Base-by-base conservation (phyloP, 2,113 vertebrate species). In the Corvus cornix region DNA sequence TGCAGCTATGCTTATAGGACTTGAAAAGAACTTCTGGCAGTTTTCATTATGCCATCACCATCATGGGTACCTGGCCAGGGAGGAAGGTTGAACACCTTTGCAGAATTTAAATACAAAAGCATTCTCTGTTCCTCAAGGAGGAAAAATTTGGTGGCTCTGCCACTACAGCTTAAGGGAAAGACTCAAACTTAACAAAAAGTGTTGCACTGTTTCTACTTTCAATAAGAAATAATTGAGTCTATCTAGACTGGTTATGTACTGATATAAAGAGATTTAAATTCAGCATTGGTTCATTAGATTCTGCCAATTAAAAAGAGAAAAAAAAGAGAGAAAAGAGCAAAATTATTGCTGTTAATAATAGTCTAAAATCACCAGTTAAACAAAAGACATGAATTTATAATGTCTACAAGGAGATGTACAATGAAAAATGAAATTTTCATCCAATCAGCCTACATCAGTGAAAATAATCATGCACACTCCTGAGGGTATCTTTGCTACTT, bases 11-110 rank as follows among this genome's bases (percentile, higher is more conserved):
- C 13, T 92, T 51, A n/a, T 53, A 43, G 70, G 69, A 44, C 55
- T 66, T 58, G 20, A n/a, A 49, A 39, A 78, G 74, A 58, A 44
- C 44, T 82, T 60, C 3, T 28, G 46, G 31, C 13, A 64, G 6
- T 33, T 83, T 79, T 58, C 35, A 23, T 10, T 46, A 17, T 8
- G 28, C 53, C 26, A 31, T 27, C 2, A 2, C 20, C 49, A 10
- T 52, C 49, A 24, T 0, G 0, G 37, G 33, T 11, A 58, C 19
- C 21, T 1, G 1, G 30, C 24, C 53, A 77, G 67, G 21, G 39
- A 43, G 30, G 26, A 63, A 87, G 48, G 39, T 63, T 60, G 72
- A 37, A 68, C 30, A 81, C 4, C 19, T 51, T 12, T 51, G 31
- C 27, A 78, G 77, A 48, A 84, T 68, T 92, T 75, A 11, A 30